Percentiles rank a stretch among this genome's conserved stretches.
These are phyloP conservation scores for Olivierus martensii DNA, from an alignment of 1,140 invertebrate genomes.

Conservation along the genomic window DNA sequence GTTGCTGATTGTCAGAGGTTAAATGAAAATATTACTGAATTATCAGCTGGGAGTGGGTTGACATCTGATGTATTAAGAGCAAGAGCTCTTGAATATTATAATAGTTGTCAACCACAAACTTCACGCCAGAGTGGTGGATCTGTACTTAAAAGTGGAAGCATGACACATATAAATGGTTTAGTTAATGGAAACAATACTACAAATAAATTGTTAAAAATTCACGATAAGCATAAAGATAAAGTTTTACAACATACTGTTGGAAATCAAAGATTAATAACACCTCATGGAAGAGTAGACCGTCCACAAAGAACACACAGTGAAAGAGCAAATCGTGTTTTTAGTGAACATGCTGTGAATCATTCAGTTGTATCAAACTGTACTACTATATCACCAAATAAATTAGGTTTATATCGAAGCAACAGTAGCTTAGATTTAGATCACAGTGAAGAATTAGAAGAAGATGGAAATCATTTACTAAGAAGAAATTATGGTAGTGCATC, in stretches of 20 bases:
- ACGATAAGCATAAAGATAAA: neutral
- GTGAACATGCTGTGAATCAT: conserved; percentile 5
- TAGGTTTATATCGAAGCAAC: conserved; percentile 41
- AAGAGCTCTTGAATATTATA: conserved; percentile 16
- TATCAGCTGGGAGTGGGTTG: conserved; percentile 11
- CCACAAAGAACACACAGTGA: conserved; percentile 20
- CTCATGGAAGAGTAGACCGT: conserved; percentile 6
- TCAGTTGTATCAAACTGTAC: conserved; percentile 3
- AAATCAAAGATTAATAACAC: neutral
- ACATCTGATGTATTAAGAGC: conserved; percentile 15
- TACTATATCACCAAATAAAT: conserved; percentile 1
- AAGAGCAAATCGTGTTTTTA: conserved; percentile 6
- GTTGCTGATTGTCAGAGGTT: conserved; percentile 7
- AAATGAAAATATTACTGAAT: conserved; percentile 11
- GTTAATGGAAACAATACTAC: conserved; percentile 13
- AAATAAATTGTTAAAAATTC: conserved; percentile 5
- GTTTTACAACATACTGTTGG: neutral
- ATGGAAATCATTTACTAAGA: conserved; percentile 22
- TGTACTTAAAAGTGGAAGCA: conserved; percentile 15
- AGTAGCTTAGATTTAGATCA: conserved; percentile 51
- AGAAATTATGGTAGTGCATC: conserved; percentile 47
- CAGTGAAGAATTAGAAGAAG: conserved; percentile 22
- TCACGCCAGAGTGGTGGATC: neutral
- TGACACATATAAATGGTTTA: conserved; percentile 15
- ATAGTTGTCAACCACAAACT: conserved; percentile 14